phyloP scores from a whole-genome alignment of 2,888 invertebrate species.

The Axea sp. region DNA sequence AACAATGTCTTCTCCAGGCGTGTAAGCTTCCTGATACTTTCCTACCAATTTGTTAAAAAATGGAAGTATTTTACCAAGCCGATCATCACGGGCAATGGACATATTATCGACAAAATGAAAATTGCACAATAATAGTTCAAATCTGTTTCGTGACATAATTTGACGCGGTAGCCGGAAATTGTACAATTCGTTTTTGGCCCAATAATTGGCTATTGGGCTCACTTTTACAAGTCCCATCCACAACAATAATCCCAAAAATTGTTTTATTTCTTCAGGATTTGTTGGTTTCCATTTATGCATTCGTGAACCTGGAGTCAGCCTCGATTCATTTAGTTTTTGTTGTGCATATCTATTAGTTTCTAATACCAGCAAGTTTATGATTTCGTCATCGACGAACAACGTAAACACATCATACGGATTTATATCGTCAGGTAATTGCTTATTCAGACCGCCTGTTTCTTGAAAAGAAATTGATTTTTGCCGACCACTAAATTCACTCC shows the following conservation, averaged over 20 bases:
- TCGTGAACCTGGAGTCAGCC: not conserved
- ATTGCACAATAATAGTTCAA: too few relatives aligned
- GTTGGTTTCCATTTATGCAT: slow-evolving; percentile 62
- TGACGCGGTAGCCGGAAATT: too few relatives aligned
- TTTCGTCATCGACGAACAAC: slow-evolving; percentile 53
- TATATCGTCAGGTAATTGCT: slow-evolving; percentile 33
- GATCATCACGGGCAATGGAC: too few relatives aligned
- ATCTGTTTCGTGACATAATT: too few relatives aligned
- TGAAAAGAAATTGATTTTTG: slow-evolving; percentile 39
- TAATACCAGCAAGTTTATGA: slow-evolving; percentile 52
- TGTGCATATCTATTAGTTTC: slow-evolving; percentile 27
- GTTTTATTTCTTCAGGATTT: slow-evolving; percentile 64
- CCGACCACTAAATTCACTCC: slow-evolving; percentile 40
- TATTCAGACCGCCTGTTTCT: slow-evolving; percentile 36
- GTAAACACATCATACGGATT: slow-evolving; percentile 50
- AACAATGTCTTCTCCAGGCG: too few relatives aligned
- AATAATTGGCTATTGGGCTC: slow-evolving; percentile 47
- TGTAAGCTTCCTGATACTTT: too few relatives aligned
- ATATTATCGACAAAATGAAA: too few relatives aligned
- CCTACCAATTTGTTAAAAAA: too few relatives aligned
- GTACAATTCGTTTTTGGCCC: too few relatives aligned
- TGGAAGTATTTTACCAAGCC: too few relatives aligned
- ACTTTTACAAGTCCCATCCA: slow-evolving; percentile 59
- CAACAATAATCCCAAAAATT: slow-evolving; percentile 55
- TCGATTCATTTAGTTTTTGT: not conserved